phyloP scores from a whole-genome alignment of 2,113 vertebrate genomes.

The Mesoclemmys tuberculata region DNA sequence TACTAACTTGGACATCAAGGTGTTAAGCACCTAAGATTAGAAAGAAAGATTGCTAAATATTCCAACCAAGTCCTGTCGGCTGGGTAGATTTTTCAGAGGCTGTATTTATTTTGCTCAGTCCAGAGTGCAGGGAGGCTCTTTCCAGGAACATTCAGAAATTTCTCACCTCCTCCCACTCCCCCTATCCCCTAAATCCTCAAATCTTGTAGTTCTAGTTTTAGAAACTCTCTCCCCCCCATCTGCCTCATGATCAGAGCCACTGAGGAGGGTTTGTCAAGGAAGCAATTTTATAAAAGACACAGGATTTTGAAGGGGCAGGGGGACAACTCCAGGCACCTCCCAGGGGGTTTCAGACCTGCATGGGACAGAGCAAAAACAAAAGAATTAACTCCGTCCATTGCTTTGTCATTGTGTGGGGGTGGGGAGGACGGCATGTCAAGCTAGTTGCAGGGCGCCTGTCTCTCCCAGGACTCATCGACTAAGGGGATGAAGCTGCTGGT shows the following conservation, averaged over 20 bases:
- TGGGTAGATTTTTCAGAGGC: conserved; percentile 53
- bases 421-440: fast-evolving
- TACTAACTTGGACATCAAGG: conserved; percentile 29
- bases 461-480: not conserved
- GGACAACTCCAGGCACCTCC: not conserved
- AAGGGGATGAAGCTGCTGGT: fast-evolving
- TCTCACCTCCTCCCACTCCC: not conserved
- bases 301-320: not conserved
- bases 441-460: not conserved
- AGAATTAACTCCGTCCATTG: not conserved
- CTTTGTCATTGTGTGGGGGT: not conserved
- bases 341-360: not conserved
- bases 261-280: not conserved
- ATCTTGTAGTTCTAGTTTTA: not conserved
- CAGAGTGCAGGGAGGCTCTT: not conserved
- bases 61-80: conserved; percentile 49
- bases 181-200: not conserved
- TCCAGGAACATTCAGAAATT: not conserved
- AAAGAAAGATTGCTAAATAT: conserved; percentile 40
- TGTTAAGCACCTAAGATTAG: conserved; percentile 67
- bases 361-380: not conserved
- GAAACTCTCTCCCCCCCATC: not conserved
- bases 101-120: conserved; percentile 50
- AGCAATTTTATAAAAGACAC: not conserved
- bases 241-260: not conserved